Conservation (phyloP, 2,888 invertebrate genomes). For the Hirtodrosophila duncani region DNA sequence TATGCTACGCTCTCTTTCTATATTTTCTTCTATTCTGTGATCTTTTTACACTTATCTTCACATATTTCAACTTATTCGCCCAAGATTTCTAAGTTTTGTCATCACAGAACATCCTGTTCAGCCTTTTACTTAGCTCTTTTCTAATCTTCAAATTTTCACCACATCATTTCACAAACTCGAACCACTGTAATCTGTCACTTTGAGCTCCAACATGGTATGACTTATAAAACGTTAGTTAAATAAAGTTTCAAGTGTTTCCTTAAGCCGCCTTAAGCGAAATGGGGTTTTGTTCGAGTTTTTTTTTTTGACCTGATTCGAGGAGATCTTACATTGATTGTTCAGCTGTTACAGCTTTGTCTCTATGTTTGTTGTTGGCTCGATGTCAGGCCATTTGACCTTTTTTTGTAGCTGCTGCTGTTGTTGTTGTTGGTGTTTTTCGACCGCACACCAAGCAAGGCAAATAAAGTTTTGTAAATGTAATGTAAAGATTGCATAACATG, state of each 20-base stretch:
- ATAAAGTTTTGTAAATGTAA: background rate
- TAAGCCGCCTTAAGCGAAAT: slow-evolving; percentile 33
- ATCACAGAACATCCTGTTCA: too few relatives aligned
- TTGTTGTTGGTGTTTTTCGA: slow-evolving; percentile 11
- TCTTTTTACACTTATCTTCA: too few relatives aligned
- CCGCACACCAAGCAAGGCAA: too few relatives aligned
- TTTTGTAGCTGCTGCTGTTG: background rate
- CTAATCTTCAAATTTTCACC: too few relatives aligned
- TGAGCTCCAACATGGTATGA: slow-evolving; percentile 6
- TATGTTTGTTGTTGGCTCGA: too few relatives aligned
- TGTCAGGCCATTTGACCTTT: slow-evolving; percentile 23
- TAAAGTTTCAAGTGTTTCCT: slow-evolving; percentile 15
- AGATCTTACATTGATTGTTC: slow-evolving; percentile 23
- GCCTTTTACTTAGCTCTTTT: too few relatives aligned
- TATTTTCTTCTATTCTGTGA: too few relatives aligned
- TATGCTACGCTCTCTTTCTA: too few relatives aligned
- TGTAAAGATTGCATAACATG: slow-evolving; percentile 51
- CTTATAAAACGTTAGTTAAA: slow-evolving; percentile 6
- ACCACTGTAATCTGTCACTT: slow-evolving; percentile 10
- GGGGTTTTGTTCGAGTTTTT: slow-evolving; percentile 5
- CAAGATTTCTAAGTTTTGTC: too few relatives aligned
- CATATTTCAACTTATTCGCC: too few relatives aligned
- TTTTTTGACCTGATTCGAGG: slow-evolving; percentile 1
- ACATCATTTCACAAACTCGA: background rate
- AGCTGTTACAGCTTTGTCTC: slow-evolving; percentile 4